These are phyloP conservation scores for Thereva unica DNA, from an alignment of 2,888 invertebrate species.

Conservation along the genomic window DNA sequence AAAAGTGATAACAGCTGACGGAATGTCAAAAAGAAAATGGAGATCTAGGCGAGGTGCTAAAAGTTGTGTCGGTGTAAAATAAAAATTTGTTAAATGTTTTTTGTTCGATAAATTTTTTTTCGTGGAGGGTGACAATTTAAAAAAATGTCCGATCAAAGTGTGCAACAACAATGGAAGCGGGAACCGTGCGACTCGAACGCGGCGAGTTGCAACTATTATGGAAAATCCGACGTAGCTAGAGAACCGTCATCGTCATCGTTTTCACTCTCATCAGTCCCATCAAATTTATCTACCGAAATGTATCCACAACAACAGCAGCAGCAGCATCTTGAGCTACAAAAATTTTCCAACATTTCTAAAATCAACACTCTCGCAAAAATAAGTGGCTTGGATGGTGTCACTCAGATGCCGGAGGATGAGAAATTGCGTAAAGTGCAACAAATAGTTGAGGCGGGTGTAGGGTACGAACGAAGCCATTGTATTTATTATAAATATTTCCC, in stretches of 20 bases:
- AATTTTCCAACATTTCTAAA: slow-evolving; percentile 20
- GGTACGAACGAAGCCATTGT: slow-evolving; percentile 47
- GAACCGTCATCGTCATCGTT: slow-evolving; percentile 25
- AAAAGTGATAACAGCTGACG: slow-evolving; percentile 27
- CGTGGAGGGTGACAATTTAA: background rate
- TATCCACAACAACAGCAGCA: slow-evolving; percentile 5
- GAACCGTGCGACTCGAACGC: slow-evolving; percentile 15
- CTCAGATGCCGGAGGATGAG: slow-evolving; percentile 50
- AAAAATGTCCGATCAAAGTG: slow-evolving; percentile 35
- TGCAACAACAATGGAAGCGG: slow-evolving; percentile 33
- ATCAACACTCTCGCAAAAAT: slow-evolving; percentile 29
- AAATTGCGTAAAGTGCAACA: slow-evolving; percentile 53
- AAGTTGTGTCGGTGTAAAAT: slow-evolving; percentile 27
- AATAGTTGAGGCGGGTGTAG: slow-evolving; percentile 54
- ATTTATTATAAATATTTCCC: slow-evolving; percentile 6
- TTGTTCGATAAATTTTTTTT: slow-evolving; percentile 22
- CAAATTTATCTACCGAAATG: slow-evolving; percentile 24
- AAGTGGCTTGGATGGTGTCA: slow-evolving; percentile 22
- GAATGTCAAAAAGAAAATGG: slow-evolving; percentile 36
- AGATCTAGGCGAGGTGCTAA: slow-evolving; percentile 21
- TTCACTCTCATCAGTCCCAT: slow-evolving; percentile 15
- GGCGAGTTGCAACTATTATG: background rate
- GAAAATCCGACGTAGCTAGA: slow-evolving; percentile 15
- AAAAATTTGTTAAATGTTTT: slow-evolving; percentile 30
- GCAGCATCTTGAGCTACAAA: slow-evolving; percentile 13